phyloP scores from a whole-genome alignment of 2,888 invertebrate species.

The Ormyrus labotus region DNA sequence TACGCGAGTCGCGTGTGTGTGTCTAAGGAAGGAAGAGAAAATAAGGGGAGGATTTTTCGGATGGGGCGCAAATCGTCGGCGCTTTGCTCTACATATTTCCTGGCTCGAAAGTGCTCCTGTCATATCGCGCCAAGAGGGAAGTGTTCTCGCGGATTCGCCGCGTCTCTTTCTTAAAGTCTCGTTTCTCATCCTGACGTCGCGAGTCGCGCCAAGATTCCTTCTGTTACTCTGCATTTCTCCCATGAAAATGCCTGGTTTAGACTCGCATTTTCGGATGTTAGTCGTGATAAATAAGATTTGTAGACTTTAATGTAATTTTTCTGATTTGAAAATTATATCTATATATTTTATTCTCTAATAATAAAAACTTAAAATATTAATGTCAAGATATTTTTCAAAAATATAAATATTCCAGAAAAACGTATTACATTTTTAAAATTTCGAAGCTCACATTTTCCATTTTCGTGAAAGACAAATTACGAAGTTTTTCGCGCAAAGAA shows the following conservation, averaged over 20 bases:
- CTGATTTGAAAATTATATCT: no score
- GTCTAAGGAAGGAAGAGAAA: conserved; percentile 14
- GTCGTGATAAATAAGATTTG: no score
- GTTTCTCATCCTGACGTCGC: conserved; percentile 39
- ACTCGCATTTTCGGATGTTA: no score
- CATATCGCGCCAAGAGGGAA: conserved; percentile 56
- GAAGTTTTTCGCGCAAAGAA: conserved; percentile 3
- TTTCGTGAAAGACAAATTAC: not conserved
- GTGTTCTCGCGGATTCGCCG: conserved; percentile 28
- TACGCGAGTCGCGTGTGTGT: no score
- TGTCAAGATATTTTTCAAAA: no score
- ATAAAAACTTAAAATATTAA: no score
- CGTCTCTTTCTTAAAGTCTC: conserved; percentile 50
- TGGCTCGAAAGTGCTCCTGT: conserved; percentile 60
- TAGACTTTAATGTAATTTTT: no score
- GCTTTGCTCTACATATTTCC: conserved; percentile 72
- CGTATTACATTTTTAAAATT: no score
- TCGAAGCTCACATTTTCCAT: not conserved
- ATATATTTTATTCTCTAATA: no score
- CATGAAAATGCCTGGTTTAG: not conserved
- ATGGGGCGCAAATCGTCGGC: conserved; percentile 69
- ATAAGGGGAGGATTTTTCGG: conserved; percentile 42
- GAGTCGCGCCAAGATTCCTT: not conserved
- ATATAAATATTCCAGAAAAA: no score
- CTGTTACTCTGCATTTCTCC: not conserved